Evolutionary conservation across 1,140 invertebrate species (phyloP), one percentile per base, ranked within the genome.

Genomic region (Drosophila nasuta): DNA sequence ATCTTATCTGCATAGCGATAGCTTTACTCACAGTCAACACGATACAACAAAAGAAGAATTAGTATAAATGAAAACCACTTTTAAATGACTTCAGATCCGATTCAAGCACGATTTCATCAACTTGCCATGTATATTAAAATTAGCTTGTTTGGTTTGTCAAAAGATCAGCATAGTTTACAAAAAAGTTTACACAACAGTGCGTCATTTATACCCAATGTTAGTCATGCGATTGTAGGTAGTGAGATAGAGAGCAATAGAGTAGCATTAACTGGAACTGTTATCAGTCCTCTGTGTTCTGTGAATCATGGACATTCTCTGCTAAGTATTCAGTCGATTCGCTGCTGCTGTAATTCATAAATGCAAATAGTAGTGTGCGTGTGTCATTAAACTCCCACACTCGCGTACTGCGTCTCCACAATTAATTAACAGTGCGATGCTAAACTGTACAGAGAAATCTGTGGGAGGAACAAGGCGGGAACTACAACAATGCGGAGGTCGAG

Each of bases 361-460:
- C 3, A 46, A 13, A 35, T 43, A 33, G 25, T 45, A 25, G 48
- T 51, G 48, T 28, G 20, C 11, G 6, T 17, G 10, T 28, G 33
- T 11, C 17, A 46, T 17, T 67, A 25, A 45, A 52, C 28, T 74
- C 38, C 62, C 43, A 54, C 48, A 46, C 48, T 71, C 43, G 11
- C 13, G 28, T 20, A 54, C 17, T 57, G 25, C 57, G 30, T 62
- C 60, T 60, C n/a, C 28, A 46, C 63, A 77, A 74, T 65, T 77
- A 83, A 88, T 87, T 82, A 77, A 75, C 77, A 88, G 67, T 20
- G 56, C 35, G 35, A 66, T 69, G 49, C 41, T 72, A 79, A 75
- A 70, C 64, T 69, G 64, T 75, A 67, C 63, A 82, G 35, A 69
- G 35, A 81, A 49, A 54, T 73, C 51, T 56, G 7, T 28, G 17